Conservation (phyloP, 2,113 vertebrate genomes). For the Oryzias melastigma region DNA sequence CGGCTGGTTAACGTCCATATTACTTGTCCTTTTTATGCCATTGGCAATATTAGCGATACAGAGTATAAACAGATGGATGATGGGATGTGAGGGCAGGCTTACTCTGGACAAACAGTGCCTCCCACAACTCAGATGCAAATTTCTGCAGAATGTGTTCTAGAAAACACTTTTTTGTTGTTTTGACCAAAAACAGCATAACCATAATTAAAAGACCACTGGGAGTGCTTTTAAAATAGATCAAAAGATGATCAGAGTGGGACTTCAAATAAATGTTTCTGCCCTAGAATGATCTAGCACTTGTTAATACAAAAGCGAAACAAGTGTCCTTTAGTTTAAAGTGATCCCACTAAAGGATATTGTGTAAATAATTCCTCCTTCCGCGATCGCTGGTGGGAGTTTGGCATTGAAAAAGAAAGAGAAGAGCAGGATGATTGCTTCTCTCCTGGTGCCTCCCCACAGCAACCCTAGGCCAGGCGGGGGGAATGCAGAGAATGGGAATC, state of each 20-base stretch:
- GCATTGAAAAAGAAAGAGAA: conserved; percentile 29
- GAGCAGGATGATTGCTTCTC: conserved; percentile 38
- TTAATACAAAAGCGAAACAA: not conserved
- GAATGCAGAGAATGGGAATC: conserved; percentile 61
- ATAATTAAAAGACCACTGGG: not conserved
- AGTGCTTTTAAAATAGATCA: too few relatives aligned
- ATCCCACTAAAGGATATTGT: not conserved
- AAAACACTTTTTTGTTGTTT: too few relatives aligned
- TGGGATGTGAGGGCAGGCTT: too few relatives aligned
- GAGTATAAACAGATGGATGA: too few relatives aligned
- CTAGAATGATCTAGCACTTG: not conserved
- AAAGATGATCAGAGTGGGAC: too few relatives aligned
- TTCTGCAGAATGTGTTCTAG: too few relatives aligned
- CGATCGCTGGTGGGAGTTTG: conserved; percentile 31
- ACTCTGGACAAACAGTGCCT: too few relatives aligned
- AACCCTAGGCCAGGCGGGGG: conserved; percentile 46
- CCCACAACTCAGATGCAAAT: too few relatives aligned
- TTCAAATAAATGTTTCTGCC: not conserved
- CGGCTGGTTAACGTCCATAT: too few relatives aligned
- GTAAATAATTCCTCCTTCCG: conserved; percentile 27
- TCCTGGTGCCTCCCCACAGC: conserved; percentile 58
- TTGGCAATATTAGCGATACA: too few relatives aligned
- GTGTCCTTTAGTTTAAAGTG: conserved; percentile 14
- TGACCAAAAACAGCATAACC: too few relatives aligned
- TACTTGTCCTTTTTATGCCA: too few relatives aligned